Evolutionary conservation across 2,797 vertebrate genomes (phyloP), one percentile per base, ranked within the genome.

Genomic region (Chaetodon trifasciatus): DNA sequence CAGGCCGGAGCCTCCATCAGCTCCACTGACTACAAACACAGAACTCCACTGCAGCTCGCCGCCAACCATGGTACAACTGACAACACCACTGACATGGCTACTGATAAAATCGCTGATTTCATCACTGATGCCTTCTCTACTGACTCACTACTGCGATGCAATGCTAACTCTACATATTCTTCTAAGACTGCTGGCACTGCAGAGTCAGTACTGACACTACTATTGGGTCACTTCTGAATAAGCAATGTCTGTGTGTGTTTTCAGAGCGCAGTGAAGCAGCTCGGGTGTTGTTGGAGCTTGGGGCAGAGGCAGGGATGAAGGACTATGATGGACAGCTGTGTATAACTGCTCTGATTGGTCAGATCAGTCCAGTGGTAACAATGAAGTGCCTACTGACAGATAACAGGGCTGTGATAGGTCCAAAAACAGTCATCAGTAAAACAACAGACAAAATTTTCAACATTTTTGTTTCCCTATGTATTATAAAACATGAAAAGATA

Each of bases 301-400:
- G 93, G n/a, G 92, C 93, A 0, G 83, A 94, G 28, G 93, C 93
- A 13, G 91, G 92, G 2, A 70, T 89, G 21, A 90, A 81, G 61
- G 95, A 95, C 80, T 78, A 81, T 78, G 94, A 94, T 7, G 93
- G 93, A 72, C 93, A 95, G 82, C 89, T 94, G 50, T 95, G 94
- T 70, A 94, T 95, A 64, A 91, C 89, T 17, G 93, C 94, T 66
- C 86, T 95, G 89, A 94, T 94, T 78, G 79, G 76, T 39, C 87
- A 53, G 61, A 95, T 95, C 92, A 85, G 88, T 58, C 62, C 91
- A 17, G 91, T 94, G 89, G 95, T 95, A 86, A 90, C 15, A n/a
- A 35, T 19, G 8, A 5, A 40, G 8, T 8, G 0, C 56, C 68
- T 39, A 40, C 12, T 40, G 21, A 52, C 23, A n/a, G 12, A 55